Evolutionary conservation across 2,888 invertebrate species (phyloP).

Genomic region (Proisotoma minuta): DNA sequence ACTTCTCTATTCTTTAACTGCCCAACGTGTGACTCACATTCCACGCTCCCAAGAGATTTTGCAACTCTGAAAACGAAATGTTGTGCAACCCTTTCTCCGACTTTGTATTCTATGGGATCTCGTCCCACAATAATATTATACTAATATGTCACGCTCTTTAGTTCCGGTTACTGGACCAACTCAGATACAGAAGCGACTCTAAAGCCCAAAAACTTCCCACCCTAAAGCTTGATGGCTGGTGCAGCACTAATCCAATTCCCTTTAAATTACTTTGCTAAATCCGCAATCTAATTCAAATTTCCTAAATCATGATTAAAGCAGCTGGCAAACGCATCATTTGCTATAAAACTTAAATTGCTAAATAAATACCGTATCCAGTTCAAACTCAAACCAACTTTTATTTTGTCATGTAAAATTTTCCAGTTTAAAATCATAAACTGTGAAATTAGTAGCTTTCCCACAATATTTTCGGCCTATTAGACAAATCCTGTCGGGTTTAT

Average conservation of each 20-base stretch:
- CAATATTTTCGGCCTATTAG: too few relatives aligned
- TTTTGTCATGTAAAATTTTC: conserved; percentile 4
- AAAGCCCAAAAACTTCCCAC: neutral
- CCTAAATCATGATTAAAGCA: neutral
- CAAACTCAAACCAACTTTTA: neutral
- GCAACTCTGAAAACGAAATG: too few relatives aligned
- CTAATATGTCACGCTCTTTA: conserved; percentile 2
- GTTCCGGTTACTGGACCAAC: neutral
- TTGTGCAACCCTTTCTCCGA: too few relatives aligned
- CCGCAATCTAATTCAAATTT: neutral
- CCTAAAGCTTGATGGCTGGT: neutral
- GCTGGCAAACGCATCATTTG: neutral
- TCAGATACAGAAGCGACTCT: neutral
- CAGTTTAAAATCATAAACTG: neutral
- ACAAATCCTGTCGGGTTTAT: too few relatives aligned
- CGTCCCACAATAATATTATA: neutral
- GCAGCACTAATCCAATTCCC: neutral
- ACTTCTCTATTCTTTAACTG: too few relatives aligned
- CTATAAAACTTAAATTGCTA: neutral
- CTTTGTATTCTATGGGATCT: too few relatives aligned
- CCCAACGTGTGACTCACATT: too few relatives aligned
- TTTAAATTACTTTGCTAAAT: conserved; percentile 4
- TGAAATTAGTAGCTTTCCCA: neutral
- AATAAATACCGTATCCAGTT: neutral
- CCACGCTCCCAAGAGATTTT: too few relatives aligned